These are phyloP conservation scores for Chaenogobius annularis DNA, from an alignment of 2,113 vertebrate genomes.

Conservation along the genomic window DNA sequence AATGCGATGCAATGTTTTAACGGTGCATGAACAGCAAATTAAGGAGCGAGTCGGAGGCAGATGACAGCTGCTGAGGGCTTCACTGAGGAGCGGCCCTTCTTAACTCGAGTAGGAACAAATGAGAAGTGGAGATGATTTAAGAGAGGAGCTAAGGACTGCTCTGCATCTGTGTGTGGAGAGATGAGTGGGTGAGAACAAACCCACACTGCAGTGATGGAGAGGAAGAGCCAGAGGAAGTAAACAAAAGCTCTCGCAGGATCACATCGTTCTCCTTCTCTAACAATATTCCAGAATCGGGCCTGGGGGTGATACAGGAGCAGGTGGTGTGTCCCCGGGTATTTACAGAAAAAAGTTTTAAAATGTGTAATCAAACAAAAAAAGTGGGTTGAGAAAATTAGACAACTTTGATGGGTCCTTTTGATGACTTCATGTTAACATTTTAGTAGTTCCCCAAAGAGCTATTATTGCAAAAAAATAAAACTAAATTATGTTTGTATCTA, in stretches of 20 bases:
- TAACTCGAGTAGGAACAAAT: conserved; percentile 59
- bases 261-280: conserved; percentile 1
- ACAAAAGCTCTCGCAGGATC: neutral
- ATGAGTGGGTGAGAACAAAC: conserved; percentile 2
- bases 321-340: neutral
- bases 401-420: neutral
- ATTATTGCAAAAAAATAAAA: neutral
- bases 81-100: conserved; percentile 61
- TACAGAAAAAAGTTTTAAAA: neutral
- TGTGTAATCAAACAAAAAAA: neutral
- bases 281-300: neutral
- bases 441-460: neutral
- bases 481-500: neutral
- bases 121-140: conserved; percentile 52
- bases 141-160: conserved; percentile 39
- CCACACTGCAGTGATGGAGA: conserved; percentile 5
- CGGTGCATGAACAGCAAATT: conserved; percentile 44
- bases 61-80: conserved; percentile 57
- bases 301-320: neutral
- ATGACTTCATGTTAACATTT: neutral
- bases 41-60: conserved; percentile 31
- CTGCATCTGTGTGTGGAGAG: neutral
- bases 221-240: neutral
- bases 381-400: neutral
- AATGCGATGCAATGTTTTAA: conserved; percentile 47